A percentile compares a stretch with the other conserved stretches of the same genome.
phyloP scores from a whole-genome alignment of 92 coral and sea anemone species.

The Plumapathes pennacea region DNA sequence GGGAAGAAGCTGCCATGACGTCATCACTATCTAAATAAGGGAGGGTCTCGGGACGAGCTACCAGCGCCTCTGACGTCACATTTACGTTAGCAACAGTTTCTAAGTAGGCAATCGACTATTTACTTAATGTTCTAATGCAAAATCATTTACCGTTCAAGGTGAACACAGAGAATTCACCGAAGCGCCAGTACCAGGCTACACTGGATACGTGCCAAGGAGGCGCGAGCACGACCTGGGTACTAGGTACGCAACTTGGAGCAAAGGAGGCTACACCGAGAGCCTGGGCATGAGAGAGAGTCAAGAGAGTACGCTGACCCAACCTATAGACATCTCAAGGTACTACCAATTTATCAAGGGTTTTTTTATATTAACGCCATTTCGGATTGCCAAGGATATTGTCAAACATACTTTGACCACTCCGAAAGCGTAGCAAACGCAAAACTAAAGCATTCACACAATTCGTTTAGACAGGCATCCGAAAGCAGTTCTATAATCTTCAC shows the following conservation, averaged over 20 bases:
- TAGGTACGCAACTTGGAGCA: constrained; percentile 89
- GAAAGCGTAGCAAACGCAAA: too few species aligned
- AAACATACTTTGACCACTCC: too few species aligned
- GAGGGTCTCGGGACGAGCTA: background rate
- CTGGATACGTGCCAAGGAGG: constrained; percentile 90
- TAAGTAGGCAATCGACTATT: too few species aligned
- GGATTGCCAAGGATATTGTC: too few species aligned
- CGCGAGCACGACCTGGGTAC: constrained; percentile 86
- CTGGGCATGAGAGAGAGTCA: constrained; percentile 80
- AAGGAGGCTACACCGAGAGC: constrained; percentile 75
- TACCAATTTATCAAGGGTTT: background rate
- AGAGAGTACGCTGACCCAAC: constrained; percentile 71
- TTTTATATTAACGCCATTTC: too few species aligned
- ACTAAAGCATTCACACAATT: too few species aligned
- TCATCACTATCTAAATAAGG: background rate
- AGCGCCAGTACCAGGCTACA: constrained; percentile 91
- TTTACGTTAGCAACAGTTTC: too few species aligned
- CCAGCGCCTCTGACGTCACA: too few species aligned
- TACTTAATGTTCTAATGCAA: too few species aligned
- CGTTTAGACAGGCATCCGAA: too few species aligned
- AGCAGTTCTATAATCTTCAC: too few species aligned
- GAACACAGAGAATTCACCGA: constrained; percentile 86
- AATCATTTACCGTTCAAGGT: too few species aligned
- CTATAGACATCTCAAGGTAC: constrained; percentile 65
- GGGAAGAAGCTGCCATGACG: background rate